These are phyloP conservation scores for Machaerirhynchus nigripectus DNA, from an alignment of 2,113 vertebrate genomes.

Conservation along the genomic window DNA sequence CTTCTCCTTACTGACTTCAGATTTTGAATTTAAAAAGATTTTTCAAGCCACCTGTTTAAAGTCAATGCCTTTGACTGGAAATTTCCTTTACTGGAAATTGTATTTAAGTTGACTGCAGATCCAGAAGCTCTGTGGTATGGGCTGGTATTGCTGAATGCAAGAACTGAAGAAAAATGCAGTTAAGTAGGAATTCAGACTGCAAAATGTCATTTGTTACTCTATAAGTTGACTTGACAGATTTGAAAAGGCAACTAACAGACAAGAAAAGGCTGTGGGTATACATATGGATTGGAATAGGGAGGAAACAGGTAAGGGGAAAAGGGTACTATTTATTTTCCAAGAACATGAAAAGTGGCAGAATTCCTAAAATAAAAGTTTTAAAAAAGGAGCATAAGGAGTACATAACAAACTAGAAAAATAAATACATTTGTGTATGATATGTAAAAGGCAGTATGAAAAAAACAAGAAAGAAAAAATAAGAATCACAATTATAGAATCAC, in stretches of 20 bases:
- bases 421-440: background rate
- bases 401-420: background rate
- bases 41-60: background rate
- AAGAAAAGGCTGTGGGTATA: background rate
- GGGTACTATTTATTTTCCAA: background rate
- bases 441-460: background rate
- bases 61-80: background rate
- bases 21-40: background rate
- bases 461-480: background rate
- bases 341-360: background rate
- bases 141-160: background rate
- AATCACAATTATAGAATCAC: background rate
- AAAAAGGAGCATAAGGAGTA: background rate
- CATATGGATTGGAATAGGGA: background rate
- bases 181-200: background rate
- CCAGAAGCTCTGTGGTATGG: background rate
- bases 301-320: background rate
- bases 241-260: background rate
- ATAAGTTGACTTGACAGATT: background rate
- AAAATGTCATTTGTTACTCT: background rate
- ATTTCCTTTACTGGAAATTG: background rate
- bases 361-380: no score
- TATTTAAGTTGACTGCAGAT: background rate
- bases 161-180: background rate
- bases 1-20: background rate